A percentile compares a stretch with the other conserved stretches of the same genome.
phyloP scores from a whole-genome alignment of 1,140 invertebrate genomes.

The Psix sp. region DNA sequence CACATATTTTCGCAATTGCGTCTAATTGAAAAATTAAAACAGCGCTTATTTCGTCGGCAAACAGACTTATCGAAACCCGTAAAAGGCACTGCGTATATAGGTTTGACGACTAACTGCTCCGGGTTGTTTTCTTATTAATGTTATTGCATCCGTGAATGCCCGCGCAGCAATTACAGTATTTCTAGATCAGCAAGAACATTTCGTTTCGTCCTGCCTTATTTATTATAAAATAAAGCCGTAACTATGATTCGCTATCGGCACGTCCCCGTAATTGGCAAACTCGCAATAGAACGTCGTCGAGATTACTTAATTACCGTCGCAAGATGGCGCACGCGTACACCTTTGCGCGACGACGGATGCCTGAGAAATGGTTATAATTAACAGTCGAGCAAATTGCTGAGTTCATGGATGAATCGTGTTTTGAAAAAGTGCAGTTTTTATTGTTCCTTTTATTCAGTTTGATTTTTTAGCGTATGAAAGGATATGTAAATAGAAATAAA shows the following conservation, averaged over 20 bases:
- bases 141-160: conserved; percentile 34
- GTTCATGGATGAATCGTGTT: no score
- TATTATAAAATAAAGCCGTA: conserved; percentile 43
- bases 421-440: no score
- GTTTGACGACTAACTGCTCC: conserved; percentile 1
- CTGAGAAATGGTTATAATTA: conserved; percentile 34
- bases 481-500: no score
- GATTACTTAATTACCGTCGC: conserved; percentile 44
- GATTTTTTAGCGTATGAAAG: no score
- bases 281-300: conserved; percentile 16
- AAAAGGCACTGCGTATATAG: conserved; percentile 28
- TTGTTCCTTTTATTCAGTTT: no score
- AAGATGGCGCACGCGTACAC: conserved; percentile 19
- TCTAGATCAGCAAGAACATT: conserved; percentile 36
- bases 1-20: conserved; percentile 3
- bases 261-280: conserved; percentile 29
- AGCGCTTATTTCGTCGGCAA: conserved; percentile 12
- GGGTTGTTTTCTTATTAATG: conserved; percentile 25
- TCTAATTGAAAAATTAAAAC: conserved; percentile 48
- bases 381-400: conserved; percentile 5
- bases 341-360: conserved; percentile 22
- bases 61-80: conserved; percentile 31
- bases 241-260: conserved; percentile 30
- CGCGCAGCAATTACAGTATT: conserved; percentile 21
- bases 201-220: conserved; percentile 22